These are phyloP conservation scores for Dryomyza anilis DNA, from an alignment of 2,888 invertebrate species.

Conservation along the genomic window DNA sequence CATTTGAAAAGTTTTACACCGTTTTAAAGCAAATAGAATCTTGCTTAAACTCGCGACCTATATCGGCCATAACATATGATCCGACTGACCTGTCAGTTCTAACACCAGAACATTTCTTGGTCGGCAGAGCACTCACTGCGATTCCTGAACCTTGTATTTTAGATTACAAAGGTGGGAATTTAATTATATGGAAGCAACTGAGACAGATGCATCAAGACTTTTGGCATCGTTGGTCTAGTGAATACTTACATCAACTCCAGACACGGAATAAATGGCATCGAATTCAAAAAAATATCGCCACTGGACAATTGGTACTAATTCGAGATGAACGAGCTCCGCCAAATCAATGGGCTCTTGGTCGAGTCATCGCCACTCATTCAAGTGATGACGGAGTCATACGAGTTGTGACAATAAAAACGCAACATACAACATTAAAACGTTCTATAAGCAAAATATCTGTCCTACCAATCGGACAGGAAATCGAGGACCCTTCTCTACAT, in stretches of 20 bases:
- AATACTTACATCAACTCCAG: not conserved
- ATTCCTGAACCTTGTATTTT: constrained; percentile 30
- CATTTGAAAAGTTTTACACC: constrained; percentile 20
- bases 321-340: not conserved
- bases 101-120: constrained; percentile 26
- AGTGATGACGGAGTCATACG: not conserved
- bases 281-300: not conserved
- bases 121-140: constrained; percentile 12
- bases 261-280: not conserved
- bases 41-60: constrained; percentile 3
- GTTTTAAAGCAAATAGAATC: constrained; percentile 8
- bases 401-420: not conserved
- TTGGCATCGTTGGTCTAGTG: constrained; percentile 15
- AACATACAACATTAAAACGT: not conserved
- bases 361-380: not conserved
- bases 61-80: constrained; percentile 19
- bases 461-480: not conserved
- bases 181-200: too few species aligned
- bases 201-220: constrained; percentile 1
- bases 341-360: not conserved
- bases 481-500: too few species aligned
- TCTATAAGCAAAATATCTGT: not conserved
- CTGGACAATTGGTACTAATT: not conserved
- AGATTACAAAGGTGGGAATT: too few species aligned
- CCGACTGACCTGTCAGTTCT: constrained; percentile 17